phyloP scores from a whole-genome alignment of 1,140 invertebrate species.

The Carposina sasakii region DNA sequence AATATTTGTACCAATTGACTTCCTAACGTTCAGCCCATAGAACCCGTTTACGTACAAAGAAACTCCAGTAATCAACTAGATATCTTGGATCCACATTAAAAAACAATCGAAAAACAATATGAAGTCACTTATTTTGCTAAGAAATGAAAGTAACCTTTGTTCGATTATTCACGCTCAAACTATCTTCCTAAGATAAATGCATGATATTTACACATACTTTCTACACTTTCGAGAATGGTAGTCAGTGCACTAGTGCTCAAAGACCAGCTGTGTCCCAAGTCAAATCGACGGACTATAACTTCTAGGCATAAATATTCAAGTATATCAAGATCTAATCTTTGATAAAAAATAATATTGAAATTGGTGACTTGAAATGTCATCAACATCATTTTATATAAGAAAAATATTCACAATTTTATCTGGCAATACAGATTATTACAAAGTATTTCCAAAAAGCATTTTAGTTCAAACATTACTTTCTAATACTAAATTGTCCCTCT shows the following conservation, averaged over 20 bases:
- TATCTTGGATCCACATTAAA: too few relatives aligned
- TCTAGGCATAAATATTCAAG: slow-evolving; percentile 60
- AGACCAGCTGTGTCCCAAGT: slow-evolving; percentile 43
- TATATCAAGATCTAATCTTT: slow-evolving; percentile 60
- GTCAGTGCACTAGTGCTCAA: slow-evolving; percentile 43
- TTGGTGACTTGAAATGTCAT: slow-evolving; percentile 65
- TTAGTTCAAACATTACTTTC: slow-evolving; percentile 39
- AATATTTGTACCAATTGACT: slow-evolving; percentile 59
- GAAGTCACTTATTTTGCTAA: slow-evolving; percentile 61
- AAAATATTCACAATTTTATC: slow-evolving; percentile 72
- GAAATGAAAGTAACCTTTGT: slow-evolving; percentile 54
- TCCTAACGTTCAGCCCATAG: slow-evolving; percentile 48
- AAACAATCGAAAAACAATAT: slow-evolving; percentile 57
- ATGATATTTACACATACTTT: slow-evolving; percentile 63
- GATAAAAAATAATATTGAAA: slow-evolving; percentile 63
- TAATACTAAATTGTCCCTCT: slow-evolving; percentile 65
- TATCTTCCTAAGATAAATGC: slow-evolving; percentile 64
- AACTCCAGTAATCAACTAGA: slow-evolving; percentile 56
- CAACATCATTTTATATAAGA: slow-evolving; percentile 65
- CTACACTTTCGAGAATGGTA: slow-evolving; percentile 47
- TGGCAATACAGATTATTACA: slow-evolving; percentile 69
- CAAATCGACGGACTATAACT: slow-evolving; percentile 42
- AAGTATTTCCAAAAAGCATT: slow-evolving; percentile 54
- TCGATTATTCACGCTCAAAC: slow-evolving; percentile 55
- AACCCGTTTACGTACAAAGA: slow-evolving; percentile 67